Conservation (phyloP, 1,140 invertebrate genomes). For the Nebria ingens region DNA sequence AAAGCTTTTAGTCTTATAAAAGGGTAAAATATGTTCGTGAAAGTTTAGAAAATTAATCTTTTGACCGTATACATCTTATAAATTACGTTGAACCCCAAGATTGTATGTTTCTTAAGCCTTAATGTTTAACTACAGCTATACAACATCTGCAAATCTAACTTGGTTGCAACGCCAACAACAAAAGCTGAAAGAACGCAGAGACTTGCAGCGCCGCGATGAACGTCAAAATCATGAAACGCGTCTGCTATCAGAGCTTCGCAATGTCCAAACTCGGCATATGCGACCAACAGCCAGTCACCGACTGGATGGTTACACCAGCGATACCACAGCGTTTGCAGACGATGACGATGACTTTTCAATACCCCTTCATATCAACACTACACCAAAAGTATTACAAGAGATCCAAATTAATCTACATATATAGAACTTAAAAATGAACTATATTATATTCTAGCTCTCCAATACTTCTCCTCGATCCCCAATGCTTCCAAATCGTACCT, state of each 20-base stretch:
- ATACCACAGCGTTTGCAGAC: slow-evolving; percentile 64
- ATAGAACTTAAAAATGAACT: slow-evolving; percentile 13
- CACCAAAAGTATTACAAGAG: slow-evolving; percentile 27
- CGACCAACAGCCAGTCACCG: slow-evolving; percentile 35
- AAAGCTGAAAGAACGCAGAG: slow-evolving; percentile 56
- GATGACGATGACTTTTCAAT: slow-evolving; percentile 55
- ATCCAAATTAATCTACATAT: slow-evolving; percentile 4
- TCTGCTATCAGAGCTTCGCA: slow-evolving; percentile 48
- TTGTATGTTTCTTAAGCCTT: not conserved
- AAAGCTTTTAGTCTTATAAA: too few relatives aligned
- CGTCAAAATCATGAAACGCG: slow-evolving; percentile 56
- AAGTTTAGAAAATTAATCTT: not conserved
- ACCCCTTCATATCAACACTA: slow-evolving; percentile 53
- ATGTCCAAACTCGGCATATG: slow-evolving; percentile 40
- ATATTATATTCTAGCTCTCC: slow-evolving; percentile 20
- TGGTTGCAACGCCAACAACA: slow-evolving; percentile 71
- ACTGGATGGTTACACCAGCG: slow-evolving; percentile 62
- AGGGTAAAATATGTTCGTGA: not conserved
- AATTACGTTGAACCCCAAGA: too few relatives aligned
- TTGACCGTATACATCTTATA: not conserved
- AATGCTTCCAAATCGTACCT: slow-evolving; percentile 16
- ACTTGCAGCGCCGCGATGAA: slow-evolving; percentile 53
- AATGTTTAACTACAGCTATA: slow-evolving; percentile 13
- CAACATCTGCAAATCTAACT: slow-evolving; percentile 42
- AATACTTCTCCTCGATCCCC: slow-evolving; percentile 18